Base-by-base conservation (phyloP, 2,888 invertebrate species). In the Trisateles emortualis region DNA sequence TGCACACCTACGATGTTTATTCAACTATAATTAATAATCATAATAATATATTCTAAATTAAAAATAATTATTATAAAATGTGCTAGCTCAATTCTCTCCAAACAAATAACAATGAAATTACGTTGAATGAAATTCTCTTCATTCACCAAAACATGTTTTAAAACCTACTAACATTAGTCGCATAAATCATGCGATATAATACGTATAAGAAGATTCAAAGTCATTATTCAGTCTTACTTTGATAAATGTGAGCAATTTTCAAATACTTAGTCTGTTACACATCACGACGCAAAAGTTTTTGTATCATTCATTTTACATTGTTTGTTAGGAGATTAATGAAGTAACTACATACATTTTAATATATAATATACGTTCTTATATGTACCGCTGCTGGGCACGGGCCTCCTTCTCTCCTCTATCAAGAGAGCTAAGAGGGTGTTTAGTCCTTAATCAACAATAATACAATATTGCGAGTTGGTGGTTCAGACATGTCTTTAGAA, bases 241-340 rank as follows among this genome's bases (percentile, higher is more conserved):
- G 63, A 66, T 72, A 53, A 68, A 72, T 70, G 65, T 53, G 36
- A 60, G 46, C 26, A 60, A 65, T 70, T 56, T 63, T 40, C 24
- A 53, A 60, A 59, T 50, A 43, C 48, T 50, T 40, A 51, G 30
- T 52, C 32, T 60, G 48, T 32, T 49, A 52, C 33, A 51, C 38
- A 49, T 52, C 19, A 33, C 10, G 24, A 6, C 24, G 43, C 30
- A 46, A 50, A 57, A 54, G 24, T 51, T 52, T 56, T 44, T 38
- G 16, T 46, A 38, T 17, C 26, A 45, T 49, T 52, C 32, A 39
- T 5, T 19, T 19, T 26, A 26, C 26, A 26, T 26, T 26, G 26
- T 26, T 50, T 39, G 35, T 33, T 44, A 49, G 39, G 40, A 48
- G 49, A 41, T 41, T 29, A 33, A 30, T 36, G 13, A 40, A 30